A percentile compares a stretch with the other conserved stretches of the same genome.
phyloP scores from a whole-genome alignment of 2,113 vertebrate species.

The Cryptotis parvus region DNA sequence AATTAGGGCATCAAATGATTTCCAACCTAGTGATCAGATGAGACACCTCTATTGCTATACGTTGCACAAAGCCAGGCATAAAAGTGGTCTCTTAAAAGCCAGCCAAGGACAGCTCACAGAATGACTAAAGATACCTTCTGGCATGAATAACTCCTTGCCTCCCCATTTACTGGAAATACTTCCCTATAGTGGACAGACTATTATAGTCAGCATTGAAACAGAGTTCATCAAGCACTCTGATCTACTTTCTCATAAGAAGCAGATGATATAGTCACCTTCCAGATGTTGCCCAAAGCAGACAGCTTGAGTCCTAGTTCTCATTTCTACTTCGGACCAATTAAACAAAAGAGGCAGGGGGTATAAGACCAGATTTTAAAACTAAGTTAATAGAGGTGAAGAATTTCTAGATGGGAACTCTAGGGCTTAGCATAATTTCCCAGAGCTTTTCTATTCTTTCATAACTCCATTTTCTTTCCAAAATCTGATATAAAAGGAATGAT shows the following conservation, averaged over 20 bases:
- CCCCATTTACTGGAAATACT: background rate
- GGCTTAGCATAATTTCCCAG: background rate
- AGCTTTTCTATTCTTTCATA: background rate
- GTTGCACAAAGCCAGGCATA: background rate
- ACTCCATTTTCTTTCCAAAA: background rate
- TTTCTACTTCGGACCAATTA: background rate
- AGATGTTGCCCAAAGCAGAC: background rate
- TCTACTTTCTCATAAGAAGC: background rate
- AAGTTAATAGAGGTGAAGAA: background rate
- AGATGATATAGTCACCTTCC: background rate
- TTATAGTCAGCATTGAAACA: background rate
- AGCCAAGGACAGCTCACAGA: background rate
- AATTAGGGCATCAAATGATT: background rate
- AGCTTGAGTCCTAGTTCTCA: accelerated
- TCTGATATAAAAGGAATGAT: background rate
- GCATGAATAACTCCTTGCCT: background rate
- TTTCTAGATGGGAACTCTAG: background rate
- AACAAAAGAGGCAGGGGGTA: background rate
- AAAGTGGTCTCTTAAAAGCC: background rate
- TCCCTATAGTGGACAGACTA: background rate
- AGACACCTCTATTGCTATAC: background rate
- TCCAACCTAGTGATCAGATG: background rate
- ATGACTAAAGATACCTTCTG: background rate
- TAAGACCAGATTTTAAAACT: constrained; percentile 9
- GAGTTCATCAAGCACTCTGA: background rate